Percentiles rank a stretch among this genome's conserved stretches.
phyloP scores from a whole-genome alignment of 2,797 vertebrate genomes.

The Agapornis canus region DNA sequence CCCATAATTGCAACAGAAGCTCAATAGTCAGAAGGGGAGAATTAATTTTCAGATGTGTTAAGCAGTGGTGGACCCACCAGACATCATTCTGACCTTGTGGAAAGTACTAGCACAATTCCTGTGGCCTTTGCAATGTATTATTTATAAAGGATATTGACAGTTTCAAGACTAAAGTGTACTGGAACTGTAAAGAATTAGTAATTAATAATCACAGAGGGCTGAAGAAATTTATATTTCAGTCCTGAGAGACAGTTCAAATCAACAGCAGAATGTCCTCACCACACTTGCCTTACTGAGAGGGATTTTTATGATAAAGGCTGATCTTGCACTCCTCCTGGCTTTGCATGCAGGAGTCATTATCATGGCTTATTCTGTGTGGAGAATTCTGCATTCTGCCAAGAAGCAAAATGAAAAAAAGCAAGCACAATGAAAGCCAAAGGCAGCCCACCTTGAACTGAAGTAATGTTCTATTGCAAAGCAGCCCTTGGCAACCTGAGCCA shows the following conservation, averaged over 20 bases:
- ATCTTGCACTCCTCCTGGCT: neutral
- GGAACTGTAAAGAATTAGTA: neutral
- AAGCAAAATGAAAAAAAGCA: neutral
- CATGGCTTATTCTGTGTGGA: neutral
- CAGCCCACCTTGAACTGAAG: neutral
- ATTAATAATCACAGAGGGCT: neutral
- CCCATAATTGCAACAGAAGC: neutral
- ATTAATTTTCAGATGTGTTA: neutral
- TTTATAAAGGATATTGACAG: neutral
- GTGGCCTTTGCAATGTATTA: neutral
- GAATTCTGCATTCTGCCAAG: neutral
- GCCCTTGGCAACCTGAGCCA: neutral
- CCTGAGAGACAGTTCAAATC: neutral
- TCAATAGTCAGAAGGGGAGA: neutral
- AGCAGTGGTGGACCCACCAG: neutral
- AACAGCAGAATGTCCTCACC: neutral
- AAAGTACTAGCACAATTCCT: neutral
- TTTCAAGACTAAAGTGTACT: neutral
- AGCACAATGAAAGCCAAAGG: neutral
- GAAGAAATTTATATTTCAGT: neutral
- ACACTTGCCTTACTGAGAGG: neutral
- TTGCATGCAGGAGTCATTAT: neutral
- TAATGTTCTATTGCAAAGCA: neutral
- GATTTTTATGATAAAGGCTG: neutral
- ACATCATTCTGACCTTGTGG: neutral